Conservation (phyloP, 2,797 vertebrate genomes). For the Urocyon cinereoargenteus region DNA sequence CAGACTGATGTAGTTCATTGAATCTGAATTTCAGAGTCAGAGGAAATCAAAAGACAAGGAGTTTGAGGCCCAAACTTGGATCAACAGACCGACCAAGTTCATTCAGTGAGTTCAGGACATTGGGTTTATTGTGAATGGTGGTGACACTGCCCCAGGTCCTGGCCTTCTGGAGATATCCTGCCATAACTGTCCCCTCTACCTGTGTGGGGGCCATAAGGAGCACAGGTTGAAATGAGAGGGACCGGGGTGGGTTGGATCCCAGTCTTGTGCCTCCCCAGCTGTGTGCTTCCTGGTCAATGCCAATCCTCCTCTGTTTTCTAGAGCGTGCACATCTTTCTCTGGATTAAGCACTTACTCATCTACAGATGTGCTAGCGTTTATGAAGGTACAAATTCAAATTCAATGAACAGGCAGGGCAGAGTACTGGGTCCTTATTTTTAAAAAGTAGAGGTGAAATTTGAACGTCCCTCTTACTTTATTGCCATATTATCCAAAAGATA, state of each 20-base stretch:
- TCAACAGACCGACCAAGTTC: background rate
- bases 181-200: accelerated
- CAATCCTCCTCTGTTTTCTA: background rate
- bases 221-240: background rate
- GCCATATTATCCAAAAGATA: background rate
- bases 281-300: background rate
- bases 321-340: background rate
- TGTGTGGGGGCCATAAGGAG: background rate
- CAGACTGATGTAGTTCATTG: background rate
- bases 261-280: background rate
- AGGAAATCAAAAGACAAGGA: background rate
- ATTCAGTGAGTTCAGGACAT: background rate
- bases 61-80: background rate
- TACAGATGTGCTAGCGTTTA: background rate
- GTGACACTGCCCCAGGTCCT: background rate
- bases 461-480: background rate
- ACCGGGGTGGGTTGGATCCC: background rate
- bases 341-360: background rate
- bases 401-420: background rate
- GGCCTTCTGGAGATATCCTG: background rate
- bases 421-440: background rate
- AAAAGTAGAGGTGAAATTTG: background rate
- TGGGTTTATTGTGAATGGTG: background rate
- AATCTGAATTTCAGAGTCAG: background rate
- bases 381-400: background rate